These are phyloP conservation scores for Archips xylosteana DNA, from an alignment of 2,888 invertebrate genomes.

Conservation along the genomic window DNA sequence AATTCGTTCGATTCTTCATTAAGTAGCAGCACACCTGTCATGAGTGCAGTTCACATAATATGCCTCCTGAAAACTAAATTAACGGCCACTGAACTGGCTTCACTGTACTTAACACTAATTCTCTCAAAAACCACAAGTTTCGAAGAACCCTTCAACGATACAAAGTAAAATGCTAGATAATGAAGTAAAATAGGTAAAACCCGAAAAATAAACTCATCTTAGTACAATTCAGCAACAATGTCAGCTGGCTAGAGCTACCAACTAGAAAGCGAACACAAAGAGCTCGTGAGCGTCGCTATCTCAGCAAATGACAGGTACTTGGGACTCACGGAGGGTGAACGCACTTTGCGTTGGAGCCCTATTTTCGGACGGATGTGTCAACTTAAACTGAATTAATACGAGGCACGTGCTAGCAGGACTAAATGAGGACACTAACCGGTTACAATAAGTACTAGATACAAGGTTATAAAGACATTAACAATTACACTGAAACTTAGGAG, in stretches of 20 bases:
- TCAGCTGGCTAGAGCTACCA: neutral
- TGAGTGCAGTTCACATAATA: neutral
- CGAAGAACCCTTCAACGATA: neutral
- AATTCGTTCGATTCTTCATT: neutral
- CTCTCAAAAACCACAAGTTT: neutral
- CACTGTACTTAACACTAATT: neutral
- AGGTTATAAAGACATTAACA: neutral
- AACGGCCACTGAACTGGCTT: neutral
- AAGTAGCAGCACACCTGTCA: neutral
- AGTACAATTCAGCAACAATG: neutral
- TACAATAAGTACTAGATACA: neutral
- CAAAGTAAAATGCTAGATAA: neutral
- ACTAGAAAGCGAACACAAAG: constrained; percentile 10
- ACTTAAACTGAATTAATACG: constrained; percentile 27
- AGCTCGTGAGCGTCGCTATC: constrained; percentile 26
- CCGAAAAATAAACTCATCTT: neutral
- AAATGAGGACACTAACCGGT: neutral
- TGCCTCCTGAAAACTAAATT: neutral
- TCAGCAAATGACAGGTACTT: constrained; percentile 10
- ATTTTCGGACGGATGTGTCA: constrained; percentile 39
- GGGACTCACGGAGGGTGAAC: constrained; percentile 27
- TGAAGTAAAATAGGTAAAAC: neutral
- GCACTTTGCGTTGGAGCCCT: constrained; percentile 40
- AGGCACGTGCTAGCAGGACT: constrained; percentile 18
- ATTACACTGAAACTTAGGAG: neutral